These are phyloP conservation scores for Aldabrachelys gigantea DNA, from an alignment of 2,113 vertebrate species.

Conservation along the genomic window DNA sequence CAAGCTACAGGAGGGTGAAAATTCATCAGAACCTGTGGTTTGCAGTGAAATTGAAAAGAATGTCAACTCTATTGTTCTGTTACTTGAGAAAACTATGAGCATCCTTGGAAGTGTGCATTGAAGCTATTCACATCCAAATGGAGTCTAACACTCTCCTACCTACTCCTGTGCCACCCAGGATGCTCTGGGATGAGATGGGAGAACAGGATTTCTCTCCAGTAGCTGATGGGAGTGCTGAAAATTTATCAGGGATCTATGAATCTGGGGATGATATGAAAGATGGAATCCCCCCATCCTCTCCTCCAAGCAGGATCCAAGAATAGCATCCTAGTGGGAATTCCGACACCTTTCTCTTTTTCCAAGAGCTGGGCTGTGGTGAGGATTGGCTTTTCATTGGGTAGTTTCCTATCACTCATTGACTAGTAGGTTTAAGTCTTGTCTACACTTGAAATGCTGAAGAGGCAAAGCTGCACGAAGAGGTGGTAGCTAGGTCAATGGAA, in stretches of 20 bases:
- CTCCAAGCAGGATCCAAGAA: not conserved
- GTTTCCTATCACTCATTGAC: not conserved
- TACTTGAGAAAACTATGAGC: not conserved
- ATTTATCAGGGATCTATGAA: too few species aligned
- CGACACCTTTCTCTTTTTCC: not conserved
- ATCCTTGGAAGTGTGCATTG: not conserved
- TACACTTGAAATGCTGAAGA: too few species aligned
- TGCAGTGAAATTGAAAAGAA: not conserved
- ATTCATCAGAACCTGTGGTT: not conserved
- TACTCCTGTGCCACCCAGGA: not conserved
- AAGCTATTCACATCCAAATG: not conserved
- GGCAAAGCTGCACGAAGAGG: too few species aligned
- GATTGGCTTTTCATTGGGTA: not conserved
- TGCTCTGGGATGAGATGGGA: not conserved
- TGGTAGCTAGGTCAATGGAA: too few species aligned
- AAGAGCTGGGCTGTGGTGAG: not conserved
- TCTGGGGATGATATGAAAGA: too few species aligned
- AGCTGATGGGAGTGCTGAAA: not conserved
- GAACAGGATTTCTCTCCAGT: not conserved
- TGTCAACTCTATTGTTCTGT: not conserved
- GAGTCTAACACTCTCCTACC: not conserved
- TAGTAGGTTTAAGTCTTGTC: too few species aligned
- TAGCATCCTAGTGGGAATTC: not conserved
- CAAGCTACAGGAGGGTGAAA: not conserved
- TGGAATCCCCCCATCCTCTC: too few species aligned